These are phyloP conservation scores for Ancistrus triradiatus DNA, from an alignment of 2,113 vertebrate genomes.

Conservation along the genomic window DNA sequence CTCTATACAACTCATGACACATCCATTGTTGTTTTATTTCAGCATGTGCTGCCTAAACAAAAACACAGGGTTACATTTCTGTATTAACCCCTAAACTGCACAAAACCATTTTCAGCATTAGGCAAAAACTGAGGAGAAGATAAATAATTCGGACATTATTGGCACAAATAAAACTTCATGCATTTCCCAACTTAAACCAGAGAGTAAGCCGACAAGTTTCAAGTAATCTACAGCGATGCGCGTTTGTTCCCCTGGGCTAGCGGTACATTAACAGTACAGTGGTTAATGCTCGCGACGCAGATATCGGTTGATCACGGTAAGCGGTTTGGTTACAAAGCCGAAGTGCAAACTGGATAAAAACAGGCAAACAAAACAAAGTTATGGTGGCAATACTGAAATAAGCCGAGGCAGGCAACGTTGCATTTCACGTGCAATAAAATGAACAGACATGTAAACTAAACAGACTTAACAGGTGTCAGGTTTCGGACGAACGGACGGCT, in stretches of 20 bases:
- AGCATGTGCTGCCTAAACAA: constrained; percentile 53
- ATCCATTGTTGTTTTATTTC: constrained; percentile 68
- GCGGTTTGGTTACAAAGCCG: constrained; percentile 22
- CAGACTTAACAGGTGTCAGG: background rate
- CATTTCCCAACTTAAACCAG: constrained; percentile 42
- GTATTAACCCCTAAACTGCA: constrained; percentile 44
- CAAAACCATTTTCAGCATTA: constrained; percentile 36
- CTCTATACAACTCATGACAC: too few species aligned
- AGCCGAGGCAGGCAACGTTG: background rate
- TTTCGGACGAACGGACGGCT: too few species aligned
- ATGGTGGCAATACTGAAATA: constrained; percentile 5
- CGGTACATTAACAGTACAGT: background rate
- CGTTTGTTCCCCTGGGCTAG: background rate
- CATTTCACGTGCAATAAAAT: background rate
- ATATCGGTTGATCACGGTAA: constrained; percentile 19
- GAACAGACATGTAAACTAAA: constrained; percentile 1
- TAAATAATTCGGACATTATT: constrained; percentile 25
- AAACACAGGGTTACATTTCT: constrained; percentile 38
- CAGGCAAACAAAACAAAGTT: constrained; percentile 31
- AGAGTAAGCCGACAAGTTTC: constrained; percentile 43
- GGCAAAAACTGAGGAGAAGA: constrained; percentile 26
- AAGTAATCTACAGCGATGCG: constrained; percentile 32
- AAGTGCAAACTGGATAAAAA: constrained; percentile 28
- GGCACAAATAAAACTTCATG: constrained; percentile 55
- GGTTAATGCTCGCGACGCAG: constrained; percentile 3